These are phyloP conservation scores for Odontocerum albicorne DNA, from an alignment of 2,888 invertebrate species.

Conservation along the genomic window DNA sequence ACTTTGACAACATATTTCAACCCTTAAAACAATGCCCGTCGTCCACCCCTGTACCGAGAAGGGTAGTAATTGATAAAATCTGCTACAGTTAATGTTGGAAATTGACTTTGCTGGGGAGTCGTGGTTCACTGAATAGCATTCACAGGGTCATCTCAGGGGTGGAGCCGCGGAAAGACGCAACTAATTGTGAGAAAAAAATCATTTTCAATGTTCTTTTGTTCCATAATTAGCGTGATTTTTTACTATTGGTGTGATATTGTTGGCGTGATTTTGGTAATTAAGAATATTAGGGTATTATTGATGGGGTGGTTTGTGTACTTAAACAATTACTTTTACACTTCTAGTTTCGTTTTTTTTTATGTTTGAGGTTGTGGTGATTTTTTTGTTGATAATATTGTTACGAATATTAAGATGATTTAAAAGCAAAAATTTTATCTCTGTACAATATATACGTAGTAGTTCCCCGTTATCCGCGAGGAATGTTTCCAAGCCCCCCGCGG, in stretches of 20 bases:
- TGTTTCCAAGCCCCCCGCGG: no score
- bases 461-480: no score
- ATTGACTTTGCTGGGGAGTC: slow-evolving; percentile 31
- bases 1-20: no score
- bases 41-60: slow-evolving; percentile 1
- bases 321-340: no score
- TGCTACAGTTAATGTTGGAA: slow-evolving; percentile 27
- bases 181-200: slow-evolving; percentile 33
- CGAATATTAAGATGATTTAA: no score
- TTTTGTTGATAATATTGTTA: no score
- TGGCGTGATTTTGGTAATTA: neutral
- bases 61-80: slow-evolving; percentile 34
- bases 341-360: no score
- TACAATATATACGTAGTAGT: no score
- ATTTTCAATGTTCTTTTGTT: slow-evolving; percentile 1
- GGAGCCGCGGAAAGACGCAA: neutral
- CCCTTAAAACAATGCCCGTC: neutral
- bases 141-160: slow-evolving; percentile 2
- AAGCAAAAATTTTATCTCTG: no score
- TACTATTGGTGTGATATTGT: neutral
- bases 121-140: slow-evolving; percentile 15
- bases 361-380: no score
- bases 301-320: no score
- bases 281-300: no score
- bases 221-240: neutral